Evolutionary conservation across 1,140 invertebrate species (phyloP), one percentile per base, ranked within the genome.

Genomic region (Magallana gigas): DNA sequence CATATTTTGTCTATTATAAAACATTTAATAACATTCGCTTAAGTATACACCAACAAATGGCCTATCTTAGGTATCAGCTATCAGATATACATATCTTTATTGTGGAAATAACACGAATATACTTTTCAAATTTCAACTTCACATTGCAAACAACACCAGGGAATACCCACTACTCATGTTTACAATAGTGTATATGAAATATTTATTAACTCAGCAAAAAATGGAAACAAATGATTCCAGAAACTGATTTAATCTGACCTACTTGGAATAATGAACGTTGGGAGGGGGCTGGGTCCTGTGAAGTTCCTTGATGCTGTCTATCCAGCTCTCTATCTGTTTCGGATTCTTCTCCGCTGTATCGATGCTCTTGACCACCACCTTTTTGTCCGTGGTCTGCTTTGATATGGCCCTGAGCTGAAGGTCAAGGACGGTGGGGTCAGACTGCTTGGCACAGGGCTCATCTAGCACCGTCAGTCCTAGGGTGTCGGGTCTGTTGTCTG

Each of bases 401-500:
- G 97, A 97, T 81, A 98, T 96, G 12, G 98, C 98, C 88, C 98
- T 95, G 4, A 99, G 95, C 94, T 99, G 98, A 87, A 99, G 96
- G 92, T 99, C 98, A 36, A 99, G 94, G 12, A 99, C 96, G 36
- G 98, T 98, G 0, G 98, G 97, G 90, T 99, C 99, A 87, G 98
- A 99, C 95, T 99, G 99, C 90, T 97, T 97, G 0, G 97, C 96
- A 81, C 97, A 97, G 0, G 99, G 99, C 93, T 99, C 99, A 94
- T 99, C 99, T 56, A 99, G 94, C 1, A 99, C 97, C 4, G 96
- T 96, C 57, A 99, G 93, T 6, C 99, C 99, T 82, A 98, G 91
- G 83, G 96, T 96, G 62, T 97, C 96, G 8, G 96, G 95, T 76
- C 97, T 94, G 8, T 95, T 96, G 91, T 98, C 97, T 1, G 98